Evolutionary conservation across 2,113 vertebrate species (phyloP).

Genomic region (Orthonyx spaldingii): DNA sequence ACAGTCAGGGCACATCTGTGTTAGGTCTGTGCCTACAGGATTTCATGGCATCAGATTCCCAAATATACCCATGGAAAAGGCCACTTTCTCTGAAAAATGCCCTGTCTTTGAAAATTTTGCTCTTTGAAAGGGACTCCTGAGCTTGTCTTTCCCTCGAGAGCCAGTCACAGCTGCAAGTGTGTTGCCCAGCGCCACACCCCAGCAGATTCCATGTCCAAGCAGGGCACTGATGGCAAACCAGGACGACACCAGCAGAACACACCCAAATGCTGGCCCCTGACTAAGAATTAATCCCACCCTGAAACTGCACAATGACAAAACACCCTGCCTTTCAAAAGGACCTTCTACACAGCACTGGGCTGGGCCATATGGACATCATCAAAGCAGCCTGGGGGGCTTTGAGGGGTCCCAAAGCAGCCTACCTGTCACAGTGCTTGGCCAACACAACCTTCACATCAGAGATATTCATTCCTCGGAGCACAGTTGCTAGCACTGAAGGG

Average conservation of each 20-base stretch:
- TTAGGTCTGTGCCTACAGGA: not conserved
- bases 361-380: not conserved
- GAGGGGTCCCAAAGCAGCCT: not conserved
- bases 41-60: not conserved
- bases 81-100: not conserved
- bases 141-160: not conserved
- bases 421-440: not conserved
- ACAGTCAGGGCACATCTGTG: not conserved
- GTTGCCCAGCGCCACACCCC: not conserved
- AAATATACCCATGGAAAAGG: not conserved
- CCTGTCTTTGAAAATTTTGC: not conserved
- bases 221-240: not conserved
- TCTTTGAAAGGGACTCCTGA: not conserved
- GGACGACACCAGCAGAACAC: not conserved
- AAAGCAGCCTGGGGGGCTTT: not conserved
- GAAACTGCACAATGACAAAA: not conserved
- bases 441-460: not conserved
- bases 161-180: not conserved
- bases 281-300: not conserved
- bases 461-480: not conserved
- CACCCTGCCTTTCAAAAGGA: not conserved
- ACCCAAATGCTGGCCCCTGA: not conserved
- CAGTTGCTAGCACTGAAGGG: not conserved
- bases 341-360: accelerated
- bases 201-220: not conserved